Conservation (phyloP, 2,888 invertebrate species). For the Tetropium fuscum region DNA sequence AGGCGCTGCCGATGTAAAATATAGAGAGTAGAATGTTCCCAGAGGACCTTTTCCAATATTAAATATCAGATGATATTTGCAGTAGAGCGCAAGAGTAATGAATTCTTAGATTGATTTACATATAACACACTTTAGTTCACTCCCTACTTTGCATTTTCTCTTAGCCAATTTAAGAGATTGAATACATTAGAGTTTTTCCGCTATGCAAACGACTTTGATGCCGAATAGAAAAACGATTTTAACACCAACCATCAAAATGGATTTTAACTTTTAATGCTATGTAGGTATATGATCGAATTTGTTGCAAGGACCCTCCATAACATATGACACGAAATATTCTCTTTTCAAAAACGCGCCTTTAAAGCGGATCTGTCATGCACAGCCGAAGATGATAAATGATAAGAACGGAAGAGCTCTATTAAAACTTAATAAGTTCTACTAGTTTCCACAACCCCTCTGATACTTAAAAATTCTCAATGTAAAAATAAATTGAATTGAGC, state of each 20-base stretch:
- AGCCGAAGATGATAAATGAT: neutral
- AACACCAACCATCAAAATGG: constrained; percentile 33
- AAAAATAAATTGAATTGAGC: too few species aligned
- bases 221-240: constrained; percentile 25
- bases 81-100: constrained; percentile 40
- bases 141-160: constrained; percentile 26
- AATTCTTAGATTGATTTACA: constrained; percentile 47
- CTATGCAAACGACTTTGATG: constrained; percentile 32
- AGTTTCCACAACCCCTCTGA: too few species aligned
- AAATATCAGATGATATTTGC: constrained; percentile 42
- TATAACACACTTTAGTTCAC: constrained; percentile 42
- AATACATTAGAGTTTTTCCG: constrained; percentile 31
- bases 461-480: too few species aligned
- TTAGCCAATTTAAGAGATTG: constrained; percentile 33
- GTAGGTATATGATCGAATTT: constrained; percentile 19
- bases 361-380: neutral
- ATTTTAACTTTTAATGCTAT: constrained; percentile 40
- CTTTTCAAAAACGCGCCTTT: neutral
- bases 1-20: constrained; percentile 14
- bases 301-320: constrained; percentile 7
- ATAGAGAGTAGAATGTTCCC: constrained; percentile 27
- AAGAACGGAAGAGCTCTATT: neutral
- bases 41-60: constrained; percentile 41
- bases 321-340: constrained; percentile 13
- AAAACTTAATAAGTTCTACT: too few species aligned